These are phyloP conservation scores for Hirudinaria manillensis DNA, from an alignment of 2,888 invertebrate species.

Conservation along the genomic window DNA sequence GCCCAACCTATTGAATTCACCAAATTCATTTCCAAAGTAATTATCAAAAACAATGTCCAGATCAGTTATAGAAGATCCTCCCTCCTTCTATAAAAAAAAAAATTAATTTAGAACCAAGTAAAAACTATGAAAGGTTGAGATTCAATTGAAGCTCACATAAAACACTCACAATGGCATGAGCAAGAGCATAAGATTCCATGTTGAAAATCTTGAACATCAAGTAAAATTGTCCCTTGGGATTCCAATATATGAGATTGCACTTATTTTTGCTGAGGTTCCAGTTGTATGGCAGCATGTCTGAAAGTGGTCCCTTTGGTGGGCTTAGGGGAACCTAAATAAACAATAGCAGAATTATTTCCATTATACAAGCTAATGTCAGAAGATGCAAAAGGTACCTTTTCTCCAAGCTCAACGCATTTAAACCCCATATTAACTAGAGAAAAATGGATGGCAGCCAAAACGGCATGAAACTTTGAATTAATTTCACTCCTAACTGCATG, in stretches of 20 bases:
- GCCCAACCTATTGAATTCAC: background rate
- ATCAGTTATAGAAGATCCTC: constrained; percentile 10
- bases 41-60: background rate
- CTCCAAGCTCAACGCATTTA: constrained; percentile 16
- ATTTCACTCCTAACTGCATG: constrained; percentile 16
- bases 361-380: no score
- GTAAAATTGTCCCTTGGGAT: background rate
- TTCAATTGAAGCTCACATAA: background rate
- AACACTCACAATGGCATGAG: background rate
- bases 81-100: background rate
- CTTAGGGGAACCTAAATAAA: background rate
- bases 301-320: background rate
- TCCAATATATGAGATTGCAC: constrained; percentile 1
- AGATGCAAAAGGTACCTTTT: background rate
- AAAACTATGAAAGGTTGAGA: no score
- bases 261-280: background rate
- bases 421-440: constrained; percentile 3
- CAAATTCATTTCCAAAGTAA: constrained; percentile 7
- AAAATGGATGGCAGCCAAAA: constrained; percentile 9
- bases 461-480: background rate
- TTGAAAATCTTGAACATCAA: constrained; percentile 1
- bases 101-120: background rate
- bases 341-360: background rate
- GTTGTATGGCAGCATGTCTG: background rate
- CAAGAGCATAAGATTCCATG: constrained; percentile 6